Base-by-base conservation (phyloP, 2,888 invertebrate species). In the Eupithecia subfuscata region DNA sequence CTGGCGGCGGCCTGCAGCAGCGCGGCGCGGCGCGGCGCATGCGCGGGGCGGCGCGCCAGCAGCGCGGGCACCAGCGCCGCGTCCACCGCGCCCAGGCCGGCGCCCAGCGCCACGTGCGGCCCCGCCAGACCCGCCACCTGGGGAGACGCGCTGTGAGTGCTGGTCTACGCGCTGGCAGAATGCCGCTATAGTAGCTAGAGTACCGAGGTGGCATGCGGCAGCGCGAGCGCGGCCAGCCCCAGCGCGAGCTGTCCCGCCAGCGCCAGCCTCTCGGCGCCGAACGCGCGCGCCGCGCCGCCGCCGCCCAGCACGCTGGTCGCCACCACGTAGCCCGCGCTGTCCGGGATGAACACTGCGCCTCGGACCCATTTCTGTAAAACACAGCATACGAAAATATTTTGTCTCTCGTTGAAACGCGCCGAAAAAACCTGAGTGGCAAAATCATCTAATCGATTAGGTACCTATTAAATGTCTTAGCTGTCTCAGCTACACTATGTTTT, bases 1-100 rank as follows among this genome's bases (percentile, higher is more conserved):
- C 91, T 91, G 72, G 89, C 86, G 40, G 93, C 91, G 70, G 89
- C 90, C 82, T 94, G 93, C 80, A 93, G 85, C 79, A 93, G 86
- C 69, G 93, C 93, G 73, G 93, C 93, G 63, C 87, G 82, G 69
- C 86, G 89, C 56, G 92, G 89, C 60, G 84, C 88, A 79, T 76
- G 82, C 69, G 71, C 79, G 45, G 83, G 82, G 63, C 79, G 81
- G 6, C 86, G 87, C 80, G 84, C 85, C 79, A 88, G 81, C 81
- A 91, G 88, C 79, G 91, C 91, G 73, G 92, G 94, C 84, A 94
- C 91, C 84, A 94, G 88, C 85, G 94, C 95, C 80, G 90, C 93
- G 86, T 91, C 90, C 80, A 87, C 83, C 79, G 91, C 91, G 80
- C 90, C 92, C 83, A 92, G 88, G 73, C 93, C 92, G 76, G 80